Evolutionary conservation across 2,113 vertebrate species (phyloP), one percentile per base, ranked within the genome.

Genomic region (Elgaria multicarinata): DNA sequence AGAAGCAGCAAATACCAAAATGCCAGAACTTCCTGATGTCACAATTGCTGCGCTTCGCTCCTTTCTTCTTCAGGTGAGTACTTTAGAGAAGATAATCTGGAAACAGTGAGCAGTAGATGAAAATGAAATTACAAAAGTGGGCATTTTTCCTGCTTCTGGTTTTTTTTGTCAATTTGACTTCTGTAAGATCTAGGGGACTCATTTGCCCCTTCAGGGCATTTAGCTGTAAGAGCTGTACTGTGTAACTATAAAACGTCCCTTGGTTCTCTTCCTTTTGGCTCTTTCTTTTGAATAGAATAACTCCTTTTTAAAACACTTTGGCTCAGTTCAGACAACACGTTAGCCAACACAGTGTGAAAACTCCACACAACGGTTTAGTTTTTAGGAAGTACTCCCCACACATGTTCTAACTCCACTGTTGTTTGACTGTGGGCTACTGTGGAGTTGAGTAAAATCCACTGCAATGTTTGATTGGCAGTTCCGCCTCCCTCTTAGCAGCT

Each of bases 41-140:
- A 96, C 97, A 1, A 92, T 95, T 87, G 95, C 83, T 89, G 97
- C 97, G 91, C 97, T 99, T 86, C 95, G 86, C 85, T 92, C 92
- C 83, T 98, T 99, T 69, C 95, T 99, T 72, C 94, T 94, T 93
- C 98, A 99, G 98, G 98, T 99, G 95, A 92, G 94, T 89, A 20
- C 72, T n/a, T 1, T 90, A 64, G 67, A 4, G 7, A 62, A 87
- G 18, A 69, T 44, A 28, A 79, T 53, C 42, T 67, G 39, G 36
- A 20, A 50, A 28, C 12, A 55, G n/a, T 76, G 3, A 0, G 46
- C 86, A 67, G 67, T 46, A 89, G 72, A 8, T 42, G 81, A 88
- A 36, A 26, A 24, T 24, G 14, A 77, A 42, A 2, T 78, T 42
- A 91, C 0, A 1, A 44, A 75, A 93, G 90, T 5, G 36, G 12